A percentile compares a stretch with the other conserved stretches of the same genome.
Conservation (phyloP, 2,888 invertebrate species). For the Clusia tigrina region DNA sequence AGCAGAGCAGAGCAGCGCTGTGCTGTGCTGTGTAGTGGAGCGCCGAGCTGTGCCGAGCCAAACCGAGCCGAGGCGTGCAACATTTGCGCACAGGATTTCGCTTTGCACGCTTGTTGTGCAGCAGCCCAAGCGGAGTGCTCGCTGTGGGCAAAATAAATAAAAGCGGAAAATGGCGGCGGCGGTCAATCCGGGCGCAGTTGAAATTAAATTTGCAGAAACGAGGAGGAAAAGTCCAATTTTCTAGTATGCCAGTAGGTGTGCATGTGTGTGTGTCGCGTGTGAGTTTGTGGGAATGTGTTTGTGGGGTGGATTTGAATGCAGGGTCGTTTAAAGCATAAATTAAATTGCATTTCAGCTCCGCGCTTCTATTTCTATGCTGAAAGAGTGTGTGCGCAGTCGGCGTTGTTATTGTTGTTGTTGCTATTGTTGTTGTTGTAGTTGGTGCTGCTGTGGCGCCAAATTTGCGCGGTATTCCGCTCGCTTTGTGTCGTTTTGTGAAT, state of each 20-base stretch:
- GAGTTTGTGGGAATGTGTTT: neutral
- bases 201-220: too few species aligned
- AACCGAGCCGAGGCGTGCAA: too few species aligned
- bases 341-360: neutral
- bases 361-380: neutral
- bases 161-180: constrained; percentile 4
- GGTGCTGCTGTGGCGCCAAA: neutral
- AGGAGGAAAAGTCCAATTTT: neutral
- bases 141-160: neutral
- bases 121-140: neutral
- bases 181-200: neutral
- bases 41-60: too few species aligned
- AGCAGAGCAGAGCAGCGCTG: too few species aligned
- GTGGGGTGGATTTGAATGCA: neutral
- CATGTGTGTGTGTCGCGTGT: neutral
- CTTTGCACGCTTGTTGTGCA: too few species aligned
- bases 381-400: too few species aligned
- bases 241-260: neutral
- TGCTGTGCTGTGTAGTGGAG: too few species aligned
- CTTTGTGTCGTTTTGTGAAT: neutral
- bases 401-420: neutral
- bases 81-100: neutral
- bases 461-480: neutral
- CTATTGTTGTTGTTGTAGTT: neutral
- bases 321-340: neutral